phyloP scores from a whole-genome alignment of 2,797 vertebrate genomes.

The Lepilemur septentrionalis region DNA sequence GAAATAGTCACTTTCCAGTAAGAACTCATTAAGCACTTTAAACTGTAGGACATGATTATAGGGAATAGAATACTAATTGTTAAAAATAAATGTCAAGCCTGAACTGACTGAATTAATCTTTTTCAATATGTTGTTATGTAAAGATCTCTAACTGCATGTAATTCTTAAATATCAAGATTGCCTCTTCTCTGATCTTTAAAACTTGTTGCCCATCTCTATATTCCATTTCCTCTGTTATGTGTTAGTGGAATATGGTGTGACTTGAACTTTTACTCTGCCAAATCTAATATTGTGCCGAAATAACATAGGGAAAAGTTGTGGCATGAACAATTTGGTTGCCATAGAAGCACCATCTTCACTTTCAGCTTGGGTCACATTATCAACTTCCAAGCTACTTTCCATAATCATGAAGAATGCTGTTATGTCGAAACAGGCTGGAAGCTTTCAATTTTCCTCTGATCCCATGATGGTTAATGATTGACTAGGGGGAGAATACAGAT shows the following conservation, averaged over 20 bases:
- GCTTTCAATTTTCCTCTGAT: neutral
- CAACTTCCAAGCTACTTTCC: neutral
- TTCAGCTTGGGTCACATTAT: neutral
- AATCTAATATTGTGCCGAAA: neutral
- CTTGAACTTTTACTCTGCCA: neutral
- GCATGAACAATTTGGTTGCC: neutral
- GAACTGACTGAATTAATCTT: conserved; percentile 2
- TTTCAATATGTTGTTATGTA: neutral
- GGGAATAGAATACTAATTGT: conserved; percentile 46
- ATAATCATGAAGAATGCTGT: neutral
- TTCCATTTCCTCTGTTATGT: neutral
- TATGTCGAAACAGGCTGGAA: neutral
- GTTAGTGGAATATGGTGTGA: neutral
- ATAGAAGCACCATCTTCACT: neutral
- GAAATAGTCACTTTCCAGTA: conserved; percentile 51
- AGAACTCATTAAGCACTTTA: conserved; percentile 53
- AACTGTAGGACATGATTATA: conserved; percentile 1
- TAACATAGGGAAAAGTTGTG: neutral
- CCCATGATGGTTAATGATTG: neutral
- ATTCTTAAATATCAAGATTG: neutral
- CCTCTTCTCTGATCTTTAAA: neutral
- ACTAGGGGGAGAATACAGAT: neutral
- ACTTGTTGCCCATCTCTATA: neutral
- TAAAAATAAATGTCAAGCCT: conserved; percentile 49
- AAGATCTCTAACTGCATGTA: neutral